Evolutionary conservation across 2,113 vertebrate species (phyloP), one percentile per base, ranked within the genome.

Genomic region (Xiphorhynchus elegans): DNA sequence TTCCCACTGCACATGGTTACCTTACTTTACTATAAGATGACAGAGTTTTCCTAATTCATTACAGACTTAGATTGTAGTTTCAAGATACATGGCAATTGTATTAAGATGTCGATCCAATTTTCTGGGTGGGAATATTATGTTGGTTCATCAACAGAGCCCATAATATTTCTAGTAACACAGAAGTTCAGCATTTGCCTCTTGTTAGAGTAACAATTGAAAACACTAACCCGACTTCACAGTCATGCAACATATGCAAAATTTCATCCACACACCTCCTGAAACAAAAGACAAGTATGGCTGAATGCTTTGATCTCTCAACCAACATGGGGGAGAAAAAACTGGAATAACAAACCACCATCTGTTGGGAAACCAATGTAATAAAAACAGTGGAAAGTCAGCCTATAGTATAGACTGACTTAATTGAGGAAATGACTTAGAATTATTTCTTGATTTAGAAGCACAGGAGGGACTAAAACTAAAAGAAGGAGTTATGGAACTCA

Each of bases 291-390:
- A 95, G 69, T 92, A 91, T 95, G 76, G 64, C 86, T 66, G 42
- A 93, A 75, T 26, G 35, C 96, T 98, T 98, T 98, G 96, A 97
- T 98, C 96, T 97, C 68, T 73, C 6, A 8, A 96, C 74, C 64
- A 92, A 85, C 49, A 66, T 92, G 70, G 40, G 55, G 39, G 37
- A 87, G 69, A 78, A 78, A 75, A 78, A 91, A 91, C 47, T 35
- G 44, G 66, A 91, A 80, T 63, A 96, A 87, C 39, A 95, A 90
- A 88, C 72, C 37, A 88, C 78, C 95, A 96, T 98, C 95, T 98
- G 94, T 92, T 97, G 94, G 67, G 60, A 94, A 94, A 91, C 33
- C 53, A 33, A 26, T 87, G 95, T 97, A 95, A 97, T 97, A 96
- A 96, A 96, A 96, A 40, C 84, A 89, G 76, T 84, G 64, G 64